These are phyloP conservation scores for Cottus gobio DNA, from an alignment of 2,113 vertebrate genomes.

Conservation along the genomic window DNA sequence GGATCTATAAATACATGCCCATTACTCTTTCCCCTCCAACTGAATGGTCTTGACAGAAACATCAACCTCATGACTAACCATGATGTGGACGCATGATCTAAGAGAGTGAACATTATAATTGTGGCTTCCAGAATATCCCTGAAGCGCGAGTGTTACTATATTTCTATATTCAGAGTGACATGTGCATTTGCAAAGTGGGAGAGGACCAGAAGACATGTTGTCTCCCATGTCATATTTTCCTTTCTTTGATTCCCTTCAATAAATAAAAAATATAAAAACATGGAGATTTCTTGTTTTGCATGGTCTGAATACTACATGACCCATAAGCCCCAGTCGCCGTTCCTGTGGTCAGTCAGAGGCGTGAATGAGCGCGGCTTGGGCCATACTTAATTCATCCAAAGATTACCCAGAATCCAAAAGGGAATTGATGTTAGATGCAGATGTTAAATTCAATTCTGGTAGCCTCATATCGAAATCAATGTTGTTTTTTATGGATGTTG, in stretches of 20 bases:
- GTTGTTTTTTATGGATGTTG: too few relatives aligned
- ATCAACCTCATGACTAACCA: slow-evolving; percentile 34
- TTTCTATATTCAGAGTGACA: not conserved
- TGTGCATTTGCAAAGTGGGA: not conserved
- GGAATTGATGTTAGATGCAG: too few relatives aligned
- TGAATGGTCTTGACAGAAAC: slow-evolving; percentile 70
- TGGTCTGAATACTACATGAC: too few relatives aligned
- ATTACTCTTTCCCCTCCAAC: slow-evolving; percentile 59
- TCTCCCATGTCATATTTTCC: too few relatives aligned
- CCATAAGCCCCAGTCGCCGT: too few relatives aligned
- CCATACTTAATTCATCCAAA: too few relatives aligned
- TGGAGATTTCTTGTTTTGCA: not conserved
- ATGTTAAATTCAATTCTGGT: too few relatives aligned
- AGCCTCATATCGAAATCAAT: too few relatives aligned
- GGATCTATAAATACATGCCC: slow-evolving; percentile 75
- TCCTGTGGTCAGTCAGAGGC: too few relatives aligned
- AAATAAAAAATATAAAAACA: not conserved
- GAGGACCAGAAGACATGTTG: not conserved
- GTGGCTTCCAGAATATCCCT: not conserved
- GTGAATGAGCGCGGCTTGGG: too few relatives aligned
- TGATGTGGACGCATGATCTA: slow-evolving; percentile 17
- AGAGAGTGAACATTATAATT: not conserved
- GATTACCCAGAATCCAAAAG: too few relatives aligned
- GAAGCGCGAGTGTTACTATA: not conserved
- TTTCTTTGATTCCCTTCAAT: too few relatives aligned